Percentiles rank a stretch among this genome's conserved stretches.
Evolutionary conservation across 2,888 invertebrate genomes (phyloP).

Genomic region (Cremastobaeus sp.): DNA sequence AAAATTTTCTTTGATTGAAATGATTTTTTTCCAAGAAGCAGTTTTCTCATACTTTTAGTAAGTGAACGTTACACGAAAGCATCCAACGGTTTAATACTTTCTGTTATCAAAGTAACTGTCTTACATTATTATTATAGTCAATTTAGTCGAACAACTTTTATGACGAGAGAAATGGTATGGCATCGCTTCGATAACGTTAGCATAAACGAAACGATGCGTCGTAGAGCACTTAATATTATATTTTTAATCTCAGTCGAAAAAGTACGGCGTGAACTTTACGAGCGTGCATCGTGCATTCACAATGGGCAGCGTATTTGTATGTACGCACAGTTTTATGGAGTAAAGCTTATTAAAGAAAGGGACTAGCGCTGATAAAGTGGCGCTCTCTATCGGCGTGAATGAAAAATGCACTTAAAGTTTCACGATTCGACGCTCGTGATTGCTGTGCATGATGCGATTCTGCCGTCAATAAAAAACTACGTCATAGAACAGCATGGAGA

Average conservation of each 20-base stretch:
- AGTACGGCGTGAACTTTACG: conserved; percentile 6
- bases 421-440: conserved; percentile 28
- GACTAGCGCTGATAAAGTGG: conserved; percentile 36
- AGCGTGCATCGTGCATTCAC: conserved; percentile 13
- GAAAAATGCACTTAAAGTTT: conserved; percentile 47
- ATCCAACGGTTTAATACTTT: background rate
- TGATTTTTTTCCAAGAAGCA: too few relatives aligned
- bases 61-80: too few relatives aligned
- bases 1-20: too few relatives aligned
- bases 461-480: conserved; percentile 10
- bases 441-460: background rate
- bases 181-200: conserved; percentile 7
- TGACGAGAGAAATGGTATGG: too few relatives aligned
- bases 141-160: conserved; percentile 20
- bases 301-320: conserved; percentile 20
- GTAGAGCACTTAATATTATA: conserved; percentile 35
- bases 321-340: conserved; percentile 30
- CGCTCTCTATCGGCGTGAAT: conserved; percentile 22
- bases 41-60: too few relatives aligned
- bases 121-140: conserved; percentile 1
- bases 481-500: background rate
- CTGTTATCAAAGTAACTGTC: conserved; percentile 2
- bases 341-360: conserved; percentile 40
- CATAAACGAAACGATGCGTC: conserved; percentile 13
- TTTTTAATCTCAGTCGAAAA: conserved; percentile 42